Base-by-base conservation (phyloP, 2,888 invertebrate species). In the Azorinus chamasolen region DNA sequence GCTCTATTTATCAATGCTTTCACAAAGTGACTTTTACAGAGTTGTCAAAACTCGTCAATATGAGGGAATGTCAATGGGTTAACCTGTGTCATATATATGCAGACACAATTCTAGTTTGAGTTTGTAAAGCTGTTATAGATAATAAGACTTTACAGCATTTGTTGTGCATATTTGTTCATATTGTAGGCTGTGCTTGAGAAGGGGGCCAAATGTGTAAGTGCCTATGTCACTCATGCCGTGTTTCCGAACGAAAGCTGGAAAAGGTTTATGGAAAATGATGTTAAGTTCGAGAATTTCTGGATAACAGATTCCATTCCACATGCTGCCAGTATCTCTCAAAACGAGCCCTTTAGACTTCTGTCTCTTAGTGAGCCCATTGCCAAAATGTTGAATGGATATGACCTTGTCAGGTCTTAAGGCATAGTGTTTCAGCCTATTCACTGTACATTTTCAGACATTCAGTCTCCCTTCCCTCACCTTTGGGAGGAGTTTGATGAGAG, bases 241-340 rank as follows among this genome's bases (percentile, higher is more conserved):
- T 93, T 93, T 69, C 93, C 93, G 0, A 88, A 91, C 8, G 83
- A 93, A 4, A 92, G 92, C 2, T 93, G 93, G 93, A 85, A 86
- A 59, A 85, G 86, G 46, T 93, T 93, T 74, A 72, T 77, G 0
- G 80, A 87, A 12, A 77, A 75, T 6, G 84, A 86, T 4, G 88
- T 91, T 2, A 76, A 79, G 45, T 91, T 93, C 66, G 79, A 90
- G 53, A 86, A 88, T 57, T 93, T 93, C 84, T 93, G 93, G 93
- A 91, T 93, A 62, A 93, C 93, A 1, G 93, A 93, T 72, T 92
- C 93, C 3, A 76, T 93, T 1, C 93, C 93, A 20, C 92, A 93
- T 75, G 92, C 93, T 4, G 58, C 59, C 8, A 87, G 87, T 10
- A 92, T 93, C 27, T 84, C 88, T 51, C 53, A 90, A 46, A 80